phyloP scores from a whole-genome alignment of 2,113 vertebrate species.

The Globicephala melas region DNA sequence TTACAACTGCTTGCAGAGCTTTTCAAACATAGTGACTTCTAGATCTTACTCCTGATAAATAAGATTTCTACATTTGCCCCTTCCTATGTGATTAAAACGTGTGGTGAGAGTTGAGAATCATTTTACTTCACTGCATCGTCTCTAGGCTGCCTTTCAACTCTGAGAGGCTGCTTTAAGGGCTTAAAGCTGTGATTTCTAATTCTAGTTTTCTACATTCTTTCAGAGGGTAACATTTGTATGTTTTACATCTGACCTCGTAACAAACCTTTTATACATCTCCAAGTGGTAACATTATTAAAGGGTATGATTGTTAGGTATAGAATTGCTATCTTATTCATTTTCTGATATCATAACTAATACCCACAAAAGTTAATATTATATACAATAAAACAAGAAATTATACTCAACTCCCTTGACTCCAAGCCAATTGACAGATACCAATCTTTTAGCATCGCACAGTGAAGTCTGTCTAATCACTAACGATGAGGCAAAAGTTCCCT shows the following conservation, averaged over 20 bases:
- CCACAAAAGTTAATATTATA: background rate
- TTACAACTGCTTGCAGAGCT: background rate
- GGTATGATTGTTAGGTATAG: background rate
- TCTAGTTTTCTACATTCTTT: background rate
- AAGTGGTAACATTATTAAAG: slow-evolving; percentile 30
- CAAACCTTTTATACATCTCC: background rate
- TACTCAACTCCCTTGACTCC: background rate
- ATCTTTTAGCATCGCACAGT: background rate
- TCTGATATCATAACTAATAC: background rate
- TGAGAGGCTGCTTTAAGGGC: background rate
- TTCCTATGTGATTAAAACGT: background rate
- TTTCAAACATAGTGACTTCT: background rate
- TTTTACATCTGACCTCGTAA: background rate
- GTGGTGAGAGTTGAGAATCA: background rate
- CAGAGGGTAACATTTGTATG: background rate
- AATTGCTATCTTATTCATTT: background rate
- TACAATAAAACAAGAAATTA: background rate
- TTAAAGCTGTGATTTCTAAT: slow-evolving; percentile 11
- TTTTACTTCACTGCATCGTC: background rate
- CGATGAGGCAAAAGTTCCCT: background rate
- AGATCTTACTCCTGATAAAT: background rate
- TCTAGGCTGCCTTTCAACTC: background rate
- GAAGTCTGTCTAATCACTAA: background rate
- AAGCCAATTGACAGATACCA: background rate
- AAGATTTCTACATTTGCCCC: background rate